Evolutionary conservation across 35 echinoderm and acorn worm species (phyloP).

Genomic region (Stichopus chloronotus): DNA sequence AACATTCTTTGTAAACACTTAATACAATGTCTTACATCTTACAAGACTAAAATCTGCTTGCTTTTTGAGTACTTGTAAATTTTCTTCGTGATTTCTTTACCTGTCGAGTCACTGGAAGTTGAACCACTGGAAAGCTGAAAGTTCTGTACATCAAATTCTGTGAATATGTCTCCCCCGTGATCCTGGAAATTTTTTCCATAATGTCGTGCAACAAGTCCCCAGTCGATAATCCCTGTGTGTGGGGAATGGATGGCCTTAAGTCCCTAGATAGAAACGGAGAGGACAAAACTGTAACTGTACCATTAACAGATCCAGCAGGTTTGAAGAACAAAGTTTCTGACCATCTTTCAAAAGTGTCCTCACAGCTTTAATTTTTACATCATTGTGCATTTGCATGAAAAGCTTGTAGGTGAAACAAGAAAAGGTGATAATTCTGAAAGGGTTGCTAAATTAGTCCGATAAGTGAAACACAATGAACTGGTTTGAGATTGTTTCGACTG

Average conservation of each 20-base stretch:
- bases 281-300: not conserved
- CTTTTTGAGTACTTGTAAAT: no score
- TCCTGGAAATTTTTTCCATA: slow-evolving; percentile 84
- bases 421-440: no score
- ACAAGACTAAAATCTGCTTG: no score
- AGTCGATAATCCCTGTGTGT: slow-evolving; percentile 95
- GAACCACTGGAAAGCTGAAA: slow-evolving; percentile 62
- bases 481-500: no score
- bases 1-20: no score
- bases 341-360: not conserved
- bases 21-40: no score
- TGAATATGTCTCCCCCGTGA: slow-evolving; percentile 82
- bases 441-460: no score
- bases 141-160: slow-evolving; percentile 80
- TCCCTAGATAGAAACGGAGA: slow-evolving; percentile 62
- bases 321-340: not conserved
- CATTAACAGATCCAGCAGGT: not conserved
- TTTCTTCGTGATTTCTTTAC: not conserved
- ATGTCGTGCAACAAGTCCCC: slow-evolving; percentile 76
- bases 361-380: no score
- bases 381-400: no score
- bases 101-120: not conserved
- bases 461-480: no score
- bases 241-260: slow-evolving; percentile 91
- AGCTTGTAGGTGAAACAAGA: no score